Evolutionary conservation across 2,888 invertebrate genomes (phyloP), one percentile per base, ranked within the genome.

Genomic region (Sthenelais limicola): DNA sequence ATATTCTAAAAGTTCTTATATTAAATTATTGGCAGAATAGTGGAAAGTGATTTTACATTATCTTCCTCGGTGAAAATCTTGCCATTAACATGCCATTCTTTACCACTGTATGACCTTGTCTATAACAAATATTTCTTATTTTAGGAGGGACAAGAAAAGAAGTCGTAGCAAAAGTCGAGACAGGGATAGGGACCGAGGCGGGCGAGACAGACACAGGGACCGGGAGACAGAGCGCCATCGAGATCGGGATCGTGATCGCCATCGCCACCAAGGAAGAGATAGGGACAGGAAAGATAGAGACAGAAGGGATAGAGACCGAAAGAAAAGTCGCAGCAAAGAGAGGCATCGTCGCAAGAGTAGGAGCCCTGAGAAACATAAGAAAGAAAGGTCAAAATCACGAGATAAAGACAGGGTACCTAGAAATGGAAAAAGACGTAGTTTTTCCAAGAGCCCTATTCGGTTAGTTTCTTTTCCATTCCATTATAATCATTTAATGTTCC

Each of bases 121-220:
- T n/a, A n/a, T n/a, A n/a, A n/a, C n/a, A n/a, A n/a, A n/a, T 78
- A 84, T 33, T 74, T 77, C 21, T 12, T 3, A 21, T 38, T 38
- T 5, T 9, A 73, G 80, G 30, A 43, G 56, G 24, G 79, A 80
- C 56, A 71, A 78, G 68, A 78, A 77, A 47, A 73, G 79, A 43
- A 66, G 74, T 51, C 68, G 77, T 28, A 73, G 75, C 71, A 81
- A 86, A 33, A 84, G 82, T n/a, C n/a, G n/a, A n/a, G n/a, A n/a
- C 38, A 75, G 84, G 18, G 84, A 80, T 49, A 54, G 71, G 28
- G 68, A 48, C 21, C 47, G 76, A 33, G 78, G 79, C 7, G 74
- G 78, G 18, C 79, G 77, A 28, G 76, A 76, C 21, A 74, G 62
- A 35, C 83, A 85, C 18, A 78, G n/a, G n/a, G n/a, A n/a, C n/a